Evolutionary conservation across 2,797 vertebrate species (phyloP).

Genomic region (Hipposideros larvatus): DNA sequence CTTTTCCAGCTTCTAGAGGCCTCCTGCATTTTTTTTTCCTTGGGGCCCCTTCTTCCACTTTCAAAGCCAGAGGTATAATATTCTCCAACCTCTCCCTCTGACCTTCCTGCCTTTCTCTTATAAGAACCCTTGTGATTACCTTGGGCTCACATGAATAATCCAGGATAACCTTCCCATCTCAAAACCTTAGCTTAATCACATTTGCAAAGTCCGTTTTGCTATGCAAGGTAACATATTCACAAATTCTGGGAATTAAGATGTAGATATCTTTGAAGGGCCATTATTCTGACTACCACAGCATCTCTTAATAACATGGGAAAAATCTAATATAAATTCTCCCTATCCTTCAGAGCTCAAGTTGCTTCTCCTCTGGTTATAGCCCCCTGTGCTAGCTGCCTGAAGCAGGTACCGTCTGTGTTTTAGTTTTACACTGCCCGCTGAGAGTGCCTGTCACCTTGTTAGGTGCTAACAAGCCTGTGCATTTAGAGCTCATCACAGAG

Average conservation of each 20-base stretch:
- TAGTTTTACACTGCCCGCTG: background rate
- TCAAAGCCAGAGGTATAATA: background rate
- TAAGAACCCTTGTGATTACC: background rate
- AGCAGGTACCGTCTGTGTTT: background rate
- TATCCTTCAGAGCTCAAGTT: background rate
- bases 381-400: background rate
- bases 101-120: conserved; percentile 1
- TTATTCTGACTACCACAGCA: background rate
- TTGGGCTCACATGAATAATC: background rate
- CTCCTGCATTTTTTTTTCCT: background rate
- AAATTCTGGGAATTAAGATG: background rate
- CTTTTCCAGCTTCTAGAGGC: background rate
- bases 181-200: background rate
- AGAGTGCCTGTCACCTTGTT: background rate
- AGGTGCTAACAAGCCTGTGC: background rate
- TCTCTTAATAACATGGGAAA: conserved; percentile 36
- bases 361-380: background rate
- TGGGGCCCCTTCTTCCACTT: background rate
- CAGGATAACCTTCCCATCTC: background rate
- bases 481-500: background rate
- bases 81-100: background rate
- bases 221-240: background rate
- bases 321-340: background rate
- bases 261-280: background rate
- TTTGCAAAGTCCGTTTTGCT: no score